Evolutionary conservation across 1,140 invertebrate species (phyloP).

Genomic region (Arctopsyche grandis): DNA sequence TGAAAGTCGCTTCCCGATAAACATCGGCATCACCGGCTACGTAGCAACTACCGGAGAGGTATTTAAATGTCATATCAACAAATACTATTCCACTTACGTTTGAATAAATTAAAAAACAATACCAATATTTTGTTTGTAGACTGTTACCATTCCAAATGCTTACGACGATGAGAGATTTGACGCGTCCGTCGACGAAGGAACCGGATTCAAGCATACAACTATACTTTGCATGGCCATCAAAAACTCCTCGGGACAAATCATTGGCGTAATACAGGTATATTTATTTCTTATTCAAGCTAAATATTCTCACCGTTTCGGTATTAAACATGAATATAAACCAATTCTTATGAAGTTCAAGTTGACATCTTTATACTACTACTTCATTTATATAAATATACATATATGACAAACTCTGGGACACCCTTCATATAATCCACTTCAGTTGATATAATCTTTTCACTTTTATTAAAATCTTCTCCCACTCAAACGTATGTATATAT

Average conservation of each 20-base stretch:
- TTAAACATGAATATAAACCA: constrained; percentile 13
- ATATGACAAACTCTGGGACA: too few relatives aligned
- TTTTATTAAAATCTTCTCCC: too few relatives aligned
- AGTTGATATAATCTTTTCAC: too few relatives aligned
- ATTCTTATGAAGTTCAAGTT: too few relatives aligned
- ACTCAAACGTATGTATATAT: too few relatives aligned
- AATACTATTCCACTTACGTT: neutral
- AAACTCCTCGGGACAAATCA: constrained; percentile 87
- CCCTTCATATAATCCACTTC: too few relatives aligned
- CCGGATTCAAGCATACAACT: constrained; percentile 82
- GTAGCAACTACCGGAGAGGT: constrained; percentile 96
- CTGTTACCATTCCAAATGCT: constrained; percentile 88
- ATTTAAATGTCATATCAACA: constrained; percentile 57
- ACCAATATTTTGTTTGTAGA: constrained; percentile 66
- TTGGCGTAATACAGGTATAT: constrained; percentile 87
- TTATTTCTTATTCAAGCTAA: too few relatives aligned
- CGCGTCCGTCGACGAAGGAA: constrained; percentile 80
- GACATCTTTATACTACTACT: too few relatives aligned
- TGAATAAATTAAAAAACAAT: neutral
- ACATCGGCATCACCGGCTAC: constrained; percentile 94
- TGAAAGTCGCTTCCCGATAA: constrained; percentile 94
- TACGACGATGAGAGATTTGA: constrained; percentile 95
- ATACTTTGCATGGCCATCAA: constrained; percentile 94
- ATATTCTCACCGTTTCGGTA: constrained; percentile 27
- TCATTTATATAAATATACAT: too few relatives aligned